Evolutionary conservation across 2,888 invertebrate genomes (phyloP).

Genomic region (Conchocele bisecta): DNA sequence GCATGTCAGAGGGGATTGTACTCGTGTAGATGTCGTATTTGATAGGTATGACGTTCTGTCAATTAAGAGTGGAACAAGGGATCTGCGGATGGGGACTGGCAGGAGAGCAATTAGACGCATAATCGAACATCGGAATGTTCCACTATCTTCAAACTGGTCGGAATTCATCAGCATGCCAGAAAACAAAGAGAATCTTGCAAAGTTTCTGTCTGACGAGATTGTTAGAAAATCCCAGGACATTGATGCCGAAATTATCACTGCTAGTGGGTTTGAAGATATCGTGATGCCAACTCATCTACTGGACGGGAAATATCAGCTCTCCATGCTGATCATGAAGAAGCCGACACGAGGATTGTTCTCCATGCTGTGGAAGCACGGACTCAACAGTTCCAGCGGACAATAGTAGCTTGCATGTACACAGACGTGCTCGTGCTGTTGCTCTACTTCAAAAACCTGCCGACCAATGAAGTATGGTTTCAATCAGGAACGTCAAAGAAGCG

Average conservation of each 20-base stretch:
- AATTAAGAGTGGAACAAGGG: conserved; percentile 1
- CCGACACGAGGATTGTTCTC: conserved; percentile 2
- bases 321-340: not conserved
- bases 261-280: not conserved
- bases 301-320: not conserved
- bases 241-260: not conserved
- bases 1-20: not conserved
- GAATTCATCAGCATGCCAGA: not conserved
- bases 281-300: not conserved
- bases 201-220: not conserved
- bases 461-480: not conserved
- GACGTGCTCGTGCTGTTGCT: not conserved
- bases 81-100: not conserved
- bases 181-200: not conserved
- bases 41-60: not conserved
- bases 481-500: not conserved
- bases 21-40: not conserved
- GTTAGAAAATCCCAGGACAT: too few species aligned
- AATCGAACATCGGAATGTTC: not conserved
- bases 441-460: too few species aligned
- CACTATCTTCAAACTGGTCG: not conserved
- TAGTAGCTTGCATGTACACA: not conserved
- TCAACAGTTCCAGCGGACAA: too few species aligned
- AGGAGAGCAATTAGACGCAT: not conserved
- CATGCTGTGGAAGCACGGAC: not conserved